Base-by-base conservation (phyloP, 1,140 invertebrate species). In the Cephus cinctus region DNA sequence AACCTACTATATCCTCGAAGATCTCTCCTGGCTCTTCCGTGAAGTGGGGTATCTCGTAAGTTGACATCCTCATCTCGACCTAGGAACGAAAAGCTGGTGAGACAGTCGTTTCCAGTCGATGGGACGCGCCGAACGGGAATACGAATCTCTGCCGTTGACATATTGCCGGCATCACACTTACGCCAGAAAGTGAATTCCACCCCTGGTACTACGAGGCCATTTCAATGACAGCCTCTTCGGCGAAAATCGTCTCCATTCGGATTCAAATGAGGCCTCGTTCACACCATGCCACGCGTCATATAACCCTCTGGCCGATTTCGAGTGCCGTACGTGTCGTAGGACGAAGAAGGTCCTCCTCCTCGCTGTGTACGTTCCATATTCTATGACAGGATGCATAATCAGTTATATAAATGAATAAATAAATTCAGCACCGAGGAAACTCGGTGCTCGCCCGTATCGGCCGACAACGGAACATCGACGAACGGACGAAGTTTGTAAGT, bases 221-320 rank as follows among this genome's bases (percentile, higher is more conserved):
- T 63, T 60, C 53, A 57, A 59, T 57, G 57, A 57, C 64, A 47
- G 45, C 51, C 60, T 63, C 57, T 57, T 63, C 61, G 49, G 63
- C 58, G 63, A 69, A 65, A 65, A 72, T 68, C 66, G 65, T 64
- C 64, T 65, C 67, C 65, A 73, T 73, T 73, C 68, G 69, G 61
- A 73, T 72, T 73, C 69, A 73, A 73, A 73, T 73, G 66, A 73
- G 69, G 46, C 59, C 63, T 69, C 67, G 64, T 67, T 69, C 59
- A 60, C 67, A 59, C 63, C 57, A 57, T 58, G 61, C 65, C 63
- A 69, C 61, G 67, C 67, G 62, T 64, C 65, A 64, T 68, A 68
- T 65, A 63, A 50, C 14, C 16, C 23, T 41, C 38, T 21, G 38
- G 38, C 21, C 35, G 30, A 21, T 18, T 27, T 27, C 25, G 25